These are phyloP conservation scores for Botia almorhae DNA, from an alignment of 2,797 vertebrate species.

Conservation along the genomic window DNA sequence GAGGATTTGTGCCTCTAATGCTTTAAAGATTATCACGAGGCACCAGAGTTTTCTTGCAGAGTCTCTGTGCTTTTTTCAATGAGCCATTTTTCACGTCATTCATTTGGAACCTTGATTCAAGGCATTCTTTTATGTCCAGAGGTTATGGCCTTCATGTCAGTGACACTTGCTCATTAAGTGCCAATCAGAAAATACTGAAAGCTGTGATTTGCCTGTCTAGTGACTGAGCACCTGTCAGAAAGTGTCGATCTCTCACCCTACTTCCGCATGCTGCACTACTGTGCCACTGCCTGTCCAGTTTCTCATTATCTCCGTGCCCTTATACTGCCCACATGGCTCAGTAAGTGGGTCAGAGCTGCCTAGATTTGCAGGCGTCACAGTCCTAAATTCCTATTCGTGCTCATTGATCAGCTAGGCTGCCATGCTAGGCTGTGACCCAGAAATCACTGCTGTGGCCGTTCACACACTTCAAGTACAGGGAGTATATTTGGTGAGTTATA, in stretches of 20 bases:
- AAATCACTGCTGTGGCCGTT: slow-evolving; percentile 38
- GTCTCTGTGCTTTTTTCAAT: slow-evolving; percentile 49
- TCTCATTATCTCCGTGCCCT: slow-evolving; percentile 51
- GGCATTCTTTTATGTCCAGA: slow-evolving; percentile 70
- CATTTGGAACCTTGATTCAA: slow-evolving; percentile 74
- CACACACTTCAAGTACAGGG: slow-evolving; percentile 26
- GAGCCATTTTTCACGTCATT: slow-evolving; percentile 74
- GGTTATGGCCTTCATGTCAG: slow-evolving; percentile 75
- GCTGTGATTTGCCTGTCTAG: slow-evolving; percentile 72
- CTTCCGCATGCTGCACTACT: slow-evolving; percentile 8
- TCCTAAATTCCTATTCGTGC: slow-evolving; percentile 49
- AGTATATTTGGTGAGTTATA: slow-evolving; percentile 25
- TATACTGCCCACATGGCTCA: slow-evolving; percentile 46
- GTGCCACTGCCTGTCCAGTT: slow-evolving; percentile 45
- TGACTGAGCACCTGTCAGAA: slow-evolving; percentile 73
- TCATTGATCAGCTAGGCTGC: slow-evolving; percentile 50
- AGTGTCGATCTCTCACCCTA: slow-evolving; percentile 68
- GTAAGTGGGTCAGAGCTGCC: slow-evolving; percentile 61
- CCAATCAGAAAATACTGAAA: slow-evolving; percentile 73
- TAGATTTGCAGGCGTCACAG: slow-evolving; percentile 48
- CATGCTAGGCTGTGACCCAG: slow-evolving; percentile 42
- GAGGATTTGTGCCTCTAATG: background rate
- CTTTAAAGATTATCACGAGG: background rate
- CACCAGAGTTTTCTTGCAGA: slow-evolving; percentile 51
- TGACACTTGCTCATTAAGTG: slow-evolving; percentile 80